Evolutionary conservation across 1,140 invertebrate genomes (phyloP).

Genomic region (Diabrotica virgifera): DNA sequence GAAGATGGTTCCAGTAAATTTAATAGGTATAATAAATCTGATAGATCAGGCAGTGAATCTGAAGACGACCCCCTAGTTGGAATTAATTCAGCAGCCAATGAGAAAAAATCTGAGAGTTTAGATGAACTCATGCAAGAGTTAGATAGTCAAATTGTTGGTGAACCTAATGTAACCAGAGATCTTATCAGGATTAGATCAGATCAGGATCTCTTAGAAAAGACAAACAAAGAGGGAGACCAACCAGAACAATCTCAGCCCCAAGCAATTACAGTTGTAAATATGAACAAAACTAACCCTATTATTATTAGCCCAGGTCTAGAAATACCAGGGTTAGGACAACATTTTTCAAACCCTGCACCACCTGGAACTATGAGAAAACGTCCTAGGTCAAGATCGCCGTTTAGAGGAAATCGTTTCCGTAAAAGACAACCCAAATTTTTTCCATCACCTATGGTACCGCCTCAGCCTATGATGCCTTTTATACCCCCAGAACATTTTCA

Average conservation of each 20-base stretch:
- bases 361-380: neutral
- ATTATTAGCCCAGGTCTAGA: no score
- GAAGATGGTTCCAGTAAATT: constrained; percentile 41
- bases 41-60: constrained; percentile 43
- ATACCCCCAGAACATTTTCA: constrained; percentile 8
- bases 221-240: no score
- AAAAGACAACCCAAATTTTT: neutral
- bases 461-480: neutral
- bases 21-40: constrained; percentile 43
- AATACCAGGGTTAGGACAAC: no score
- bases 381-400: constrained; percentile 6
- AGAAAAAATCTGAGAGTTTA: constrained; percentile 40
- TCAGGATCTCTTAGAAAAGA: no score
- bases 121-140: constrained; percentile 47
- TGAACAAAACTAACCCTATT: no score
- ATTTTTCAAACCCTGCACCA: no score
- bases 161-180: no score
- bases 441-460: neutral
- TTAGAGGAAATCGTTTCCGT: neutral
- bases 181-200: no score
- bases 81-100: constrained; percentile 21
- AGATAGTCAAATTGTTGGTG: constrained; percentile 25
- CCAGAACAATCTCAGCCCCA: no score
- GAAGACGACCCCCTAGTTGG: constrained; percentile 34
- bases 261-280: no score